Base-by-base conservation (phyloP, 2,888 invertebrate genomes). In the Sabatieria punctata region DNA sequence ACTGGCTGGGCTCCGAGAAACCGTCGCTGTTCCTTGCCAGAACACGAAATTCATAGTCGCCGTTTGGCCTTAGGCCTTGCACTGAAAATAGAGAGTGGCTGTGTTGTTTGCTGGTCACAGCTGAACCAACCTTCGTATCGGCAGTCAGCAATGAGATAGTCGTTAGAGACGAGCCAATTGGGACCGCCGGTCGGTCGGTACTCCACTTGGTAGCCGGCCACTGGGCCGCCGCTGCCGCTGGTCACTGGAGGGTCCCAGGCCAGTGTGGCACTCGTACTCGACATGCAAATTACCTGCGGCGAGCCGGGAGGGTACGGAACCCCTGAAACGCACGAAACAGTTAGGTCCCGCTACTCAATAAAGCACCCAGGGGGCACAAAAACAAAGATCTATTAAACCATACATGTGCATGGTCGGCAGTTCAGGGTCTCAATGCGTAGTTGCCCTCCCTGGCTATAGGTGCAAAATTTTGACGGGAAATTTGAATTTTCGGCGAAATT, bases 41-140 rank as follows among this genome's bases (percentile, higher is more conserved):
- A 2, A 64, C 57, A 22, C 63, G 56, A 45, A 63, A 63, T 49
- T 63, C 63, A 49, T 63, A 63, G 18, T 62, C 61, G n/a, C 61
- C 64, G 47, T 61, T 59, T 15, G 64, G 63, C 1, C 63, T 54
- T 13, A 63, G 54, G 37, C 58, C 59, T 37, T 51, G 50, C 27
- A 63, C 63, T 51, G 50, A 48, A 59, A 53, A 2, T 2, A 24
- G 30, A 4, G 3, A 4, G n/a, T 22, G 2, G 33, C n/a, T n/a
- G n/a, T n/a, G n/a, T 1, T 11, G 13, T 8, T 19, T 19, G 24
- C 23, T 44, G 15, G 35, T 21, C 23, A 23, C 8, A 15, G 51
- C 11, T 15, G 2, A 45, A 11, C 44, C 6, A 18, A 58, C 57
- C 54, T 40, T 52, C 49, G 44, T 52, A 55, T 19, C 50, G 38